These are phyloP conservation scores for Hylomyscus alleni DNA, from an alignment of 2,797 vertebrate species.

Conservation along the genomic window DNA sequence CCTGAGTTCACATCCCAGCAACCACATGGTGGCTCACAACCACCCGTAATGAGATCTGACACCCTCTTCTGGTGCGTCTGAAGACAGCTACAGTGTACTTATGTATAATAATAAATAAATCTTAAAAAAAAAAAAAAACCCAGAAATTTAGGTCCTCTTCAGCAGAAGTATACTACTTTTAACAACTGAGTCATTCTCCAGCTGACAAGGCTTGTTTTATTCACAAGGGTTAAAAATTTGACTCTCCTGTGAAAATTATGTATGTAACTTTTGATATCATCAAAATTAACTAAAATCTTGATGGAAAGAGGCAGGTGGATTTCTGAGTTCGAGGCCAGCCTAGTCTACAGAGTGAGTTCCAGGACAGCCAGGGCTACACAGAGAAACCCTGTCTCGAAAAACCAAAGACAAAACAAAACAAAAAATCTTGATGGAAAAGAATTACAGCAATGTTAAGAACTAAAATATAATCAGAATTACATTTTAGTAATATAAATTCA, in stretches of 20 bases:
- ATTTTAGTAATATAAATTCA: neutral
- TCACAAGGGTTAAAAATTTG: neutral
- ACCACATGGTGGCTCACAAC: too few species aligned
- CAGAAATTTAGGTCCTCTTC: neutral
- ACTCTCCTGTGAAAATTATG: slow-evolving; percentile 29
- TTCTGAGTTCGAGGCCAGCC: too few species aligned
- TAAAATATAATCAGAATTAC: slow-evolving; percentile 46
- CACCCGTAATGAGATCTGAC: too few species aligned
- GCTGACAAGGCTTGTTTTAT: neutral
- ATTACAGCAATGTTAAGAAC: neutral
- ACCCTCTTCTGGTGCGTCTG: too few species aligned
- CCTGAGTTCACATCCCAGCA: too few species aligned
- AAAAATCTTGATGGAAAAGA: slow-evolving; percentile 60
- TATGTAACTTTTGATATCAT: slow-evolving; percentile 7
- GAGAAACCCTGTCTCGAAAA: too few species aligned
- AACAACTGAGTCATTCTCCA: neutral
- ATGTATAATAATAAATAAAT: too few species aligned
- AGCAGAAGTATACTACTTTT: neutral
- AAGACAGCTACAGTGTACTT: too few species aligned
- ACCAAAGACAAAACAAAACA: too few species aligned
- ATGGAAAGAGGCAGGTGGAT: neutral
- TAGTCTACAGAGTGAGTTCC: too few species aligned
- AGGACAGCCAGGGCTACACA: too few species aligned
- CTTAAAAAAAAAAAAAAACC: too few species aligned
- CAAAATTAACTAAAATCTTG: slow-evolving; percentile 45